phyloP scores from a whole-genome alignment of 1,140 invertebrate genomes.

The Bursaphelenchus mucronatus region DNA sequence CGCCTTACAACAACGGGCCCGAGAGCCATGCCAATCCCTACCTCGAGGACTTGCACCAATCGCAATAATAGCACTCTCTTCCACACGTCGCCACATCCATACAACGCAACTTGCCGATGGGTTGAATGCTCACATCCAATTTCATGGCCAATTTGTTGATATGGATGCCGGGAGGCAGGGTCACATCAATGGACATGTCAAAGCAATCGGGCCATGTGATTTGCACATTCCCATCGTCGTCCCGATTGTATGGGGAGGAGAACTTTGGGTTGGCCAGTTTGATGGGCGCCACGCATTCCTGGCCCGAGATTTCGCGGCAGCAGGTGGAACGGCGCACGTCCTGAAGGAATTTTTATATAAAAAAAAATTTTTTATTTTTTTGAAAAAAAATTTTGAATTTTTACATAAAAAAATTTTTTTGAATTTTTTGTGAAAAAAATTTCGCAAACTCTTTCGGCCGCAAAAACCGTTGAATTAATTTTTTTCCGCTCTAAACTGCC shows the following conservation, averaged over 20 bases:
- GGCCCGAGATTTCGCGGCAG: constrained; percentile 53
- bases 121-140: constrained; percentile 55
- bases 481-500: no score
- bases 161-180: constrained; percentile 43
- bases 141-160: constrained; percentile 60
- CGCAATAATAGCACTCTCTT: constrained; percentile 59
- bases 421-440: no score
- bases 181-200: constrained; percentile 53
- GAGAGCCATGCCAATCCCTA: no score
- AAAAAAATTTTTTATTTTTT: no score
- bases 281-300: constrained; percentile 51
- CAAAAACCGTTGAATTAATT: no score
- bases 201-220: constrained; percentile 59
- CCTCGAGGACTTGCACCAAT: constrained; percentile 58
- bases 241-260: constrained; percentile 53
- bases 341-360: no score
- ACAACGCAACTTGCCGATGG: constrained; percentile 59
- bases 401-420: no score
- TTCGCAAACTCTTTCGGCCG: no score
- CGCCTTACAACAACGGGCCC: no score
- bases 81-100: constrained; percentile 60
- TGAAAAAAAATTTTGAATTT: no score
- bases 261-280: constrained; percentile 54
- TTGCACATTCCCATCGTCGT: constrained; percentile 43
- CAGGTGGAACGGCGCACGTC: constrained; percentile 54